These are phyloP conservation scores for Amazonetta brasiliensis DNA, from an alignment of 2,797 vertebrate species.

Conservation along the genomic window DNA sequence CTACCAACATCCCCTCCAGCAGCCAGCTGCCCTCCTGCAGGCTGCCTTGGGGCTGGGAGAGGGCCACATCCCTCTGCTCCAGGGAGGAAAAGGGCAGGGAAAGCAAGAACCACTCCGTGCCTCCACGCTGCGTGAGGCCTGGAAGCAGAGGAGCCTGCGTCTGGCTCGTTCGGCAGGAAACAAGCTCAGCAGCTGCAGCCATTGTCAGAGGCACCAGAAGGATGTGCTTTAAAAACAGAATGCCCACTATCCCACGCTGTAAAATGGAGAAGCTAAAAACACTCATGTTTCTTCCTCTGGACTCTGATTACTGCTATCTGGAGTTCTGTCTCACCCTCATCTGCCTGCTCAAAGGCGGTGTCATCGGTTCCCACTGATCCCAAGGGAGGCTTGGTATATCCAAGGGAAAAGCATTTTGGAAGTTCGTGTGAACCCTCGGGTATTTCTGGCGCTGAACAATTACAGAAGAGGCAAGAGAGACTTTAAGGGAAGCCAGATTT, in stretches of 20 bases:
- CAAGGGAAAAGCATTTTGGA: neutral
- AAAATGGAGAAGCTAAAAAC: neutral
- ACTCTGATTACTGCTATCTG: neutral
- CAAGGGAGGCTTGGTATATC: neutral
- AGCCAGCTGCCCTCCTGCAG: neutral
- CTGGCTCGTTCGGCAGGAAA: neutral
- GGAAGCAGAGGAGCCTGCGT: neutral
- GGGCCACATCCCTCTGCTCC: neutral
- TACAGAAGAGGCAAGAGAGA: neutral
- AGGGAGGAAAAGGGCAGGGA: neutral
- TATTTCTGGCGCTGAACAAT: neutral
- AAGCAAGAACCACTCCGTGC: neutral
- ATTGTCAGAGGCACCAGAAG: neutral
- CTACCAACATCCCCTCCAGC: neutral
- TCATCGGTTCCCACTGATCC: neutral
- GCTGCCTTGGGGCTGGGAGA: neutral
- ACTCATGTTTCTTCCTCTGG: neutral
- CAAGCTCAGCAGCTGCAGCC: neutral
- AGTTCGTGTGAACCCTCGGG: neutral
- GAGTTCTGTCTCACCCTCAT: neutral
- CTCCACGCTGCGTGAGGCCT: neutral
- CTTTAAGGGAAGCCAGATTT: conserved; percentile 1
- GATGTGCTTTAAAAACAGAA: neutral
- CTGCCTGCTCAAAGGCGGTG: neutral
- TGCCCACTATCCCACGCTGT: neutral